Percentiles rank a stretch among this genome's conserved stretches.
Evolutionary conservation across 2,888 invertebrate genomes (phyloP).

Genomic region (Nezara viridula): DNA sequence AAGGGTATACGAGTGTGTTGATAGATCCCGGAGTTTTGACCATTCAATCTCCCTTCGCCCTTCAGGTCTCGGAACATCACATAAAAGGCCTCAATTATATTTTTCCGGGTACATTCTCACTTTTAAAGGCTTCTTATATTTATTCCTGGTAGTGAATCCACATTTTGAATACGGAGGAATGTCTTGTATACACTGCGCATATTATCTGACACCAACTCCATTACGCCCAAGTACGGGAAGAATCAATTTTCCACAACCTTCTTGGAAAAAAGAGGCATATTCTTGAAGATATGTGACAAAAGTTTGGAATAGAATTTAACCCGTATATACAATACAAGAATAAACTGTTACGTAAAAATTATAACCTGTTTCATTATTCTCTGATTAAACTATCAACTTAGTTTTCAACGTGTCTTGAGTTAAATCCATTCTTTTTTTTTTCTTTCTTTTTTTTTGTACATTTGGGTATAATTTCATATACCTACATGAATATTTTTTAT

Average conservation of each 20-base stretch:
- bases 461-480: no score
- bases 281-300: neutral
- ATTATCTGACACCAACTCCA: neutral
- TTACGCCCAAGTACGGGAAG: neutral
- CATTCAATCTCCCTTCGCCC: neutral
- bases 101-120: neutral
- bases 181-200: neutral
- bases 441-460: no score
- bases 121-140: slow-evolving; percentile 1
- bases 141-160: neutral
- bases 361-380: no score
- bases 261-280: neutral
- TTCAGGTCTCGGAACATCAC: neutral
- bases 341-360: no score
- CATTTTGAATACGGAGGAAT: neutral
- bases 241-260: neutral
- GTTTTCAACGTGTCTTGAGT: no score
- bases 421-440: no score
- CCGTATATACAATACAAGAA: no score
- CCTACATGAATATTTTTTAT: no score
- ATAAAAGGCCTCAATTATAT: neutral
- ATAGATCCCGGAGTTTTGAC: neutral
- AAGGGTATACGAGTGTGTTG: no score
- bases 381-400: no score
- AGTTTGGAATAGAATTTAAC: no score